Base-by-base conservation (phyloP, 2,113 vertebrate species). In the Setophaga petechia region DNA sequence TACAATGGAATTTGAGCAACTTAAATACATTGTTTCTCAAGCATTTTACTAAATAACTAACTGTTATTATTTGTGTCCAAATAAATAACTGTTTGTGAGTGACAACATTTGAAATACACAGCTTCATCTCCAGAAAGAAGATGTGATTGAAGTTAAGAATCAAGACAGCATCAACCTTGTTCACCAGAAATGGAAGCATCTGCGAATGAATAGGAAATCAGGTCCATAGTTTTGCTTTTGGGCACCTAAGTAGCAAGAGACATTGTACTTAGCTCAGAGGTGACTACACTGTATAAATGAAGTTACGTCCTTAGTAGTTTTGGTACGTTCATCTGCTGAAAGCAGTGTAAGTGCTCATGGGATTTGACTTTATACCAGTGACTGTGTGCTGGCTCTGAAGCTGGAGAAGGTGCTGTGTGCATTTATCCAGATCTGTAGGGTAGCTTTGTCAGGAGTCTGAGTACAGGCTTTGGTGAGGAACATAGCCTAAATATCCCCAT, bases 21-120 rank as follows among this genome's bases (percentile, higher is more conserved):
- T 82, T 15, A 91, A 91, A 81, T 86, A 75, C 72, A 78, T 59
- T 72, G 57, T 91, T 94, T 90, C 72, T 51, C 16, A 69, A 49
- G 22, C 14, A 79, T 83, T 85, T 78, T 78, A 62, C 41, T 71
- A 71, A 90, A 84, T 92, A 68, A 24, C 44, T 72, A 76, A 41
- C 51, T 85, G 82, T 66, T 66, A 57, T 49, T 66, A 41, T 75
- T 75, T 41, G 61, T 66, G 82, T 85, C 82, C 71, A 49, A 85
- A 41, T 74, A 74, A 91, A 90, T 89, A 49, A 33, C 43, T 63
- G 27, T 75, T 44, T 47, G 11, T 63, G 41, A 28, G 18, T 76
- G 68, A 75, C 49, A 77, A 10, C 43, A 51, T 65, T 28, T 73
- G 49, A 80, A 94, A 62, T 52, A 57, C 6, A n/a, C 8, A 33